Conservation (phyloP, 2,113 vertebrate species). For the Pycnonotus jocosus region DNA sequence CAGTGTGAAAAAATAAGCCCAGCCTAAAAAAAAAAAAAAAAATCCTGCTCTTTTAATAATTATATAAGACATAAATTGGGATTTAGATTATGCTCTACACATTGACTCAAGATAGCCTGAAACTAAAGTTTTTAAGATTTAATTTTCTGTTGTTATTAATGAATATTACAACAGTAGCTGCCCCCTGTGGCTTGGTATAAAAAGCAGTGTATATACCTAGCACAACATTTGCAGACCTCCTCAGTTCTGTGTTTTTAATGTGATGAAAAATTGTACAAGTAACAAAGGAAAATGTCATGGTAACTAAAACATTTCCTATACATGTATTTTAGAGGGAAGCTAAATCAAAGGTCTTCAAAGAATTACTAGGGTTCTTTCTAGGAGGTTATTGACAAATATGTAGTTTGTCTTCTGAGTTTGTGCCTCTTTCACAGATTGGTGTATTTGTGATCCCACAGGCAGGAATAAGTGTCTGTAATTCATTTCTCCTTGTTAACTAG, state of each 20-base stretch:
- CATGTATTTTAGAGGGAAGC: conserved; percentile 76
- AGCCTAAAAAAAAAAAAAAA: neutral
- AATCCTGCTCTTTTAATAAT: conserved; percentile 45
- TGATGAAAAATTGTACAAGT: conserved; percentile 79
- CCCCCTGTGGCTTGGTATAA: conserved; percentile 67
- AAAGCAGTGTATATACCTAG: conserved; percentile 71
- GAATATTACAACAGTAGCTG: conserved; percentile 69
- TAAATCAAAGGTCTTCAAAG: conserved; percentile 83
- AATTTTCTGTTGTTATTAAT: conserved; percentile 77
- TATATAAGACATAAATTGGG: conserved; percentile 16
- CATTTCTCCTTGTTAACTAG: conserved; percentile 83
- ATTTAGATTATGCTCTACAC: conserved; percentile 52
- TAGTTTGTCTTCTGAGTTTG: conserved; percentile 82
- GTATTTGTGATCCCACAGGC: conserved; percentile 83
- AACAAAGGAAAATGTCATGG: conserved; percentile 83
- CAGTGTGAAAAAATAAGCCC: neutral
- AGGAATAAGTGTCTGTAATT: conserved; percentile 84
- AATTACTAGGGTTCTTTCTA: conserved; percentile 82
- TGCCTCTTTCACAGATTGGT: conserved; percentile 83
- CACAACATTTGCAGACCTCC: conserved; percentile 81
- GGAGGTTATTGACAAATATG: conserved; percentile 84
- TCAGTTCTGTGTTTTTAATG: conserved; percentile 81
- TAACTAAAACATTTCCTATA: conserved; percentile 82
- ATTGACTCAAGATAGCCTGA: conserved; percentile 45
- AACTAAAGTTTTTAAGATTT: conserved; percentile 71